Percentiles rank a stretch among this genome's conserved stretches.
phyloP scores from a whole-genome alignment of 2,797 vertebrate species.

The Natrix natrix region DNA sequence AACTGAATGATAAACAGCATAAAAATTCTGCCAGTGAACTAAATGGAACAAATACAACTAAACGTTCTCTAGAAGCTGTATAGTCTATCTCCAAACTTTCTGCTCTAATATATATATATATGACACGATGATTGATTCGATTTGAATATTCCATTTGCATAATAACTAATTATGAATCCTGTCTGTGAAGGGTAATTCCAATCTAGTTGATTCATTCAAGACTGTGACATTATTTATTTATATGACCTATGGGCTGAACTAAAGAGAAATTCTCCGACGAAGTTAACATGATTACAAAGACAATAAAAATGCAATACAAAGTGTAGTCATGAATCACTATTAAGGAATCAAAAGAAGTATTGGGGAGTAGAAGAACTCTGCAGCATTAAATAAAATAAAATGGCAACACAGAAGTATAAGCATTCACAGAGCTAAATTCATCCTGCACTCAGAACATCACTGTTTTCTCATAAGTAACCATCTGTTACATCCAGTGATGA shows the following conservation, averaged over 20 bases:
- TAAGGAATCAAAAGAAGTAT: background rate
- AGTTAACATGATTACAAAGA: background rate
- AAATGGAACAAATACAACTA: background rate
- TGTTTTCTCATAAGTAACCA: background rate
- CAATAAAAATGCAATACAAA: background rate
- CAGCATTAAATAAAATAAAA: background rate
- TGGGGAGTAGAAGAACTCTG: background rate
- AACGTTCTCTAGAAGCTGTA: background rate
- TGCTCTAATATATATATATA: background rate
- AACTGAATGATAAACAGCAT: background rate
- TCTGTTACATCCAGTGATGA: background rate
- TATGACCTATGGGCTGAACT: background rate
- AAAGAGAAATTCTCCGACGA: background rate
- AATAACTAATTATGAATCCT: background rate
- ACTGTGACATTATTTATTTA: background rate
- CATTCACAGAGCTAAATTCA: background rate
- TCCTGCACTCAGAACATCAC: background rate
- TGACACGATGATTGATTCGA: background rate
- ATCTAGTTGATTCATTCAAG: background rate
- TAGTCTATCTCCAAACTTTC: background rate
- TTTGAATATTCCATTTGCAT: background rate
- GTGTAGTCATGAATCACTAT: background rate
- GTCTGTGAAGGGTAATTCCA: background rate
- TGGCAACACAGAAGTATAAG: background rate
- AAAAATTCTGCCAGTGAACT: background rate